Evolutionary conservation across 2,888 invertebrate species (phyloP), one percentile per base, ranked within the genome.

Genomic region (Leptura quadrifasciata): DNA sequence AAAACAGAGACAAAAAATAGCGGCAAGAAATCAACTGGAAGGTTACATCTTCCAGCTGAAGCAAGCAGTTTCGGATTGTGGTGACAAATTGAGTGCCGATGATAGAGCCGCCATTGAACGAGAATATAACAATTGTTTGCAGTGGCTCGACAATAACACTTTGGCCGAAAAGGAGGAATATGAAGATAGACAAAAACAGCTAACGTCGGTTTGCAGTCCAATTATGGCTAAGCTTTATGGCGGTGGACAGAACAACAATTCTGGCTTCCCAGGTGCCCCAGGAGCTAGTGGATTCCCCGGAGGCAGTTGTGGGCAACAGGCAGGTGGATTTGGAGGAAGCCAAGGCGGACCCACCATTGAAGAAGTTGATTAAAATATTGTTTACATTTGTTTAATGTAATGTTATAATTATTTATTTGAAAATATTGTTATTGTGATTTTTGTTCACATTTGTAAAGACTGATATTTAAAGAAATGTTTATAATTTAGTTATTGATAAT

Each of bases 21-120:
- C 91, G 0, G 91, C 94, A 12, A 91, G 94, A 73, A 96, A 96
- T 88, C 91, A 92, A 82, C 90, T 96, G 60, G 95, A 95, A 86
- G 87, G 91, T 8, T 95, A 94, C 86, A 90, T 92, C 21, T 95
- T 94, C 87, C 91, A 91, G 79, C 92, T 94, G 57, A 94, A 93
- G 84, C 94, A 94, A 84, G 93, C 94, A 0, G 87, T 92, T 24
- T 92, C 93, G 20, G 93, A 94, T 18, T 91, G 92, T 54, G 93
- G 93, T 0, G 91, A 90, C 68, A 93, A 92, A 86, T 87, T 96
- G 39, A 88, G 89, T 3, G 91, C 93, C 24, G 88, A 90, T 82
- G 85, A 90, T 84, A 85, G 90, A 86, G 87, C 86, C 21, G 84
- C 87, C 21, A 90, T 91, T 0, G 85, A 86, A 12, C 85, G 85